These are phyloP conservation scores for Drosophila imparisetae DNA, from an alignment of 2,888 invertebrate genomes.

Conservation along the genomic window DNA sequence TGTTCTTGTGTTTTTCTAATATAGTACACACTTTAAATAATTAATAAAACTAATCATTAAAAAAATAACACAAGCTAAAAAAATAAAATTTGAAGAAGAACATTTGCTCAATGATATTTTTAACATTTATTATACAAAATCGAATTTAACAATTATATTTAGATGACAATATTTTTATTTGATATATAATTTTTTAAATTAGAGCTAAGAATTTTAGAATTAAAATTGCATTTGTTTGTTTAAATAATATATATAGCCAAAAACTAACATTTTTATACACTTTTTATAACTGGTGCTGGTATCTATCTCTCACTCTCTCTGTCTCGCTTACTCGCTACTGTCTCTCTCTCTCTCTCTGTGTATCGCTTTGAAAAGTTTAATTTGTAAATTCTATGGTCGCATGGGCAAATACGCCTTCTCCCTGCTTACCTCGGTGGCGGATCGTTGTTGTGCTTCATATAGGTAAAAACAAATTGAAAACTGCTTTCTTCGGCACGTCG, in stretches of 20 bases:
- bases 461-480: constrained; percentile 86
- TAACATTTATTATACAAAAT: neutral
- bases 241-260: neutral
- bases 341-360: constrained; percentile 14
- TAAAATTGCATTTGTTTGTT: neutral
- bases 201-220: neutral
- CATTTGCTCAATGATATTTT: neutral
- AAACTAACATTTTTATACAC: constrained; percentile 5
- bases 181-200: neutral
- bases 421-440: constrained; percentile 89
- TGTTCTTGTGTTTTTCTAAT: neutral
- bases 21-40: neutral
- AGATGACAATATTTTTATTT: neutral
- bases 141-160: neutral
- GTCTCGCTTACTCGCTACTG: neutral
- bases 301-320: constrained; percentile 10
- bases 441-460: constrained; percentile 89
- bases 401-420: constrained; percentile 89
- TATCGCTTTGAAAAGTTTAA: constrained; percentile 53
- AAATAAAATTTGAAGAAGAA: neutral
- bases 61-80: neutral
- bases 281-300: constrained; percentile 40
- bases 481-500: neutral
- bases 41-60: neutral
- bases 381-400: constrained; percentile 88